These are phyloP conservation scores for Psittacula derbiana DNA, from an alignment of 2,797 vertebrate species.

Conservation along the genomic window DNA sequence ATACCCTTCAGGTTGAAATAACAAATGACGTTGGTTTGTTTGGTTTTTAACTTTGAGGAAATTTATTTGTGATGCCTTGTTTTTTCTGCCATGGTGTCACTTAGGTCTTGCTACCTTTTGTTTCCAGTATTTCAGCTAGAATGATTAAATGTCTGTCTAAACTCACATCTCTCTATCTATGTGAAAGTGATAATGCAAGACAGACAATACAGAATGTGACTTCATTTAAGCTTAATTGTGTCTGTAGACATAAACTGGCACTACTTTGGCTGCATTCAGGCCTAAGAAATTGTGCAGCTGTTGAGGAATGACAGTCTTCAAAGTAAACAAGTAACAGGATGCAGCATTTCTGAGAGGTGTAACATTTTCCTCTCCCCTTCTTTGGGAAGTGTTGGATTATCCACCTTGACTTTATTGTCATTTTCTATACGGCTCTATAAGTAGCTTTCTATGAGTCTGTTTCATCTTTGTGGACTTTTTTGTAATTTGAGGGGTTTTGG, in stretches of 20 bases:
- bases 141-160: not conserved
- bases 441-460: not conserved
- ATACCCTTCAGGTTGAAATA: not conserved
- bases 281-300: not conserved
- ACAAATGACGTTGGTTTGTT: not conserved
- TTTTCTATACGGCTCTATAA: not conserved
- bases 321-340: not conserved
- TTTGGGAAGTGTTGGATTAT: not conserved
- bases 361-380: not conserved
- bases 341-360: not conserved
- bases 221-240: not conserved
- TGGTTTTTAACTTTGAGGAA: not conserved
- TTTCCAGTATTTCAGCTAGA: not conserved
- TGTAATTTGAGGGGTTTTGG: not conserved
- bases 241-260: not conserved
- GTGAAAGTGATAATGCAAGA: not conserved
- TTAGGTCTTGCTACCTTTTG: not conserved
- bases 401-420: not conserved
- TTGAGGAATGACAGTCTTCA: not conserved
- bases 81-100: not conserved
- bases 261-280: not conserved
- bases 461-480: not conserved
- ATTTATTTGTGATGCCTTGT: fast-evolving
- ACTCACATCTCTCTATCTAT: not conserved
- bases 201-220: not conserved